Base-by-base conservation (phyloP, 1,140 invertebrate genomes). In the Nautilus pompilius region DNA sequence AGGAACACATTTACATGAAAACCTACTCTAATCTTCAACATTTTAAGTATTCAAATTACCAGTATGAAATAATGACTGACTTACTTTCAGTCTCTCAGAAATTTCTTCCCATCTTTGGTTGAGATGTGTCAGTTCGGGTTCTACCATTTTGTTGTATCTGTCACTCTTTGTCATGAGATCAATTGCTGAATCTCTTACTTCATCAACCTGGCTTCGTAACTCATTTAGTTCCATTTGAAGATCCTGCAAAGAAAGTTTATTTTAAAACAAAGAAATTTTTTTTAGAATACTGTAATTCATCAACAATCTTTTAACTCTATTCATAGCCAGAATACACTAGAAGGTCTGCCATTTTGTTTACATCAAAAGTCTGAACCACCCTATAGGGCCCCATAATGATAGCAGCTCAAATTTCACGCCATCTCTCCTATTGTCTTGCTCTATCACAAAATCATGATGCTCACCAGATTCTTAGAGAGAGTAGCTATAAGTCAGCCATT, bases 61-160 rank as follows among this genome's bases (percentile, higher is more conserved):
- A 61, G 2, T 53, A 53, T 29, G 32, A 49, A 26, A 51, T 53
- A 24, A 2, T 17, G 33, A 49, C 32, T 33, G 17, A 30, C 63
- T 49, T 49, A 84, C 84, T 78, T 83, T 80, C 15, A 84, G 62
- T 67, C 71, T 76, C 29, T 69, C 57, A 17, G 74, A 71, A 30
- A 85, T 68, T 41, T 80, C 75, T 61, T 83, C 82, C 82, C 83
- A 85, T 59, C 80, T 74, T 68, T 82, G 78, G 64, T 83, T 82
- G 10, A 85, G 74, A 57, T 79, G 72, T n/a, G 76, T 76, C 2
- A 85, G 68, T 65, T 84, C 82, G 6, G 84, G 83, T 63, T 84
- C 79, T 0, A 84, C 78, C 69, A 80, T 78, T 56, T 77, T 77
- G 29, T 69, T 72, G 65, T 79, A 81, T 36, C 71, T 70, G n/a